Conservation (phyloP, 2,888 invertebrate species). For the Phorcus lineatus region DNA sequence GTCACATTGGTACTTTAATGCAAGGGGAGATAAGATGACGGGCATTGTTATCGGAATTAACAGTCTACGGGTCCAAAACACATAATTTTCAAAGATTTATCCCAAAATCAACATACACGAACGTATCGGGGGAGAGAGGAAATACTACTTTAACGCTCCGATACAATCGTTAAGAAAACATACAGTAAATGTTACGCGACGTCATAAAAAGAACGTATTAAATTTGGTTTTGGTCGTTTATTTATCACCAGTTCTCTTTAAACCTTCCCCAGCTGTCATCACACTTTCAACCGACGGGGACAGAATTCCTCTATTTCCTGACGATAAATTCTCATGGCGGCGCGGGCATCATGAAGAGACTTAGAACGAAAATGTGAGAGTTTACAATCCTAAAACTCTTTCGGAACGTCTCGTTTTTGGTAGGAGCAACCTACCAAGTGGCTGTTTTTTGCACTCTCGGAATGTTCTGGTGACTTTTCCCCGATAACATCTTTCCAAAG, state of each 20-base stretch:
- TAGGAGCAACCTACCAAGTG: constrained; percentile 7
- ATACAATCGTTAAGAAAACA: background rate
- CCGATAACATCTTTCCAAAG: constrained; percentile 4
- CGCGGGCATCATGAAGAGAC: background rate
- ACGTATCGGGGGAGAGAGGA: background rate
- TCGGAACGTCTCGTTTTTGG: background rate
- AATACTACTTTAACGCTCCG: background rate
- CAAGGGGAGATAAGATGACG: background rate
- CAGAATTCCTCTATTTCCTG: constrained; percentile 10
- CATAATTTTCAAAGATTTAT: background rate
- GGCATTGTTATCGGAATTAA: background rate
- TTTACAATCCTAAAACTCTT: constrained; percentile 11
- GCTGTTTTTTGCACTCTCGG: constrained; percentile 9
- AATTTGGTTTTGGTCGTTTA: constrained; percentile 10
- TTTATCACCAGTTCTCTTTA: constrained; percentile 5
- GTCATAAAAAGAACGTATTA: constrained; percentile 7
- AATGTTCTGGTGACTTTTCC: constrained; percentile 5
- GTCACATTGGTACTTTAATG: too few species aligned
- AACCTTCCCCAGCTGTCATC: background rate
- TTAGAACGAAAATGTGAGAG: background rate
- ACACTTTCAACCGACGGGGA: background rate
- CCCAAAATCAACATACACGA: background rate
- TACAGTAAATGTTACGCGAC: background rate
- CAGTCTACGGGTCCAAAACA: background rate
- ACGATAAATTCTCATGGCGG: constrained; percentile 3